Evolutionary conservation across 2,113 vertebrate genomes (phyloP).

Genomic region (Odocoileus virginianus): DNA sequence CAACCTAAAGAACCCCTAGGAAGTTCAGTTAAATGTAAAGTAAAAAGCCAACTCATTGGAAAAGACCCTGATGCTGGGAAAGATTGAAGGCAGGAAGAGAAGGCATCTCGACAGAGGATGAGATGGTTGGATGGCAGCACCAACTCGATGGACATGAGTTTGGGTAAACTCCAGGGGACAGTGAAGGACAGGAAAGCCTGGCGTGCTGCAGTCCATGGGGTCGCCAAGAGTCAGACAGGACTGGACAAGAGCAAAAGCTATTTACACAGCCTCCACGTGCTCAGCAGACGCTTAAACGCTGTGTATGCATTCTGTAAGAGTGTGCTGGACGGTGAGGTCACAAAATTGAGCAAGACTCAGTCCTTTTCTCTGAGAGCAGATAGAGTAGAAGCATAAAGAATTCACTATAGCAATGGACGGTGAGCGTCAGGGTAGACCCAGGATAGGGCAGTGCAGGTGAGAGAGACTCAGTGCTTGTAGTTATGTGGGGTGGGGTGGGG

Average conservation of each 20-base stretch:
- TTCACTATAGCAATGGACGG: fast-evolving
- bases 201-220: background rate
- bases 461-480: background rate
- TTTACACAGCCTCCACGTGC: background rate
- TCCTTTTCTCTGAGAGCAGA: background rate
- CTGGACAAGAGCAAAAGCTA: background rate
- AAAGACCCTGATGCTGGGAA: background rate
- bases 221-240: background rate
- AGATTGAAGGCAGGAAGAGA: background rate
- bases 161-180: background rate
- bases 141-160: background rate
- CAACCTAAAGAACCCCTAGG: background rate
- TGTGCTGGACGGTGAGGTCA: background rate
- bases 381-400: background rate
- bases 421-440: background rate
- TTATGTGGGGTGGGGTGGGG: fast-evolving
- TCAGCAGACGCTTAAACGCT: background rate
- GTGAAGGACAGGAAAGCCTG: background rate
- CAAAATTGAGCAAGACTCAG: background rate
- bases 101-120: background rate
- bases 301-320: background rate
- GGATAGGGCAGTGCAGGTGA: background rate
- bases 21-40: background rate
- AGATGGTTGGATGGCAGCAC: background rate
- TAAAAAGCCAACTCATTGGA: background rate